Base-by-base conservation (phyloP, 2,888 invertebrate genomes). In the Drosophila formosana region DNA sequence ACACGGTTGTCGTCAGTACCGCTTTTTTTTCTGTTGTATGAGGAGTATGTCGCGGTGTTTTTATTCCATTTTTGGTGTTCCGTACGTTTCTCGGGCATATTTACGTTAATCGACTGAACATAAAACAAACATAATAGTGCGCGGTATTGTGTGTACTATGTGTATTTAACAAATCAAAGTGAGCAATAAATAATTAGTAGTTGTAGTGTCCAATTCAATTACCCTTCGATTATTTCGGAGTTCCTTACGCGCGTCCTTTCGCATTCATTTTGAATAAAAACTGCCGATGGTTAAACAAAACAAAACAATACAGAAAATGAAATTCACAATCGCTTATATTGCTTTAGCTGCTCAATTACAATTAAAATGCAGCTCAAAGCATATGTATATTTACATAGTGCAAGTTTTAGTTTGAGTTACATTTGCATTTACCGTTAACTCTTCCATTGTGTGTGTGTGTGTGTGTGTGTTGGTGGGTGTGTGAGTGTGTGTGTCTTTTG, bases 391-490 rank as follows among this genome's bases (percentile, higher is more conserved):
- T 56, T 45, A 60, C 55, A 65, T 50, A 71, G 49, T 51, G 26
- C 39, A 58, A 55, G 65, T 41, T 68, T 62, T 49, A 66, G 63
- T 71, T 66, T 80, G 50, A 72, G 72, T 66, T 69, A 64, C 67
- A 74, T 72, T 60, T 58, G 52, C 72, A 72, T 82, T 76, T 76
- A 76, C 75, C 75, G 75, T 76, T 43, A 58, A 70, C 57, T 58
- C 7, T 47, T 25, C 37, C 7, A 30, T 13, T 25, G 32, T 62
- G 52, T 47, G 49, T 41, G 26, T 30, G 32, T 53, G 47, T 47
- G 49, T 46, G 11, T 30, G n/a, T n/a, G 9, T 32, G 23, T 23
- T 4, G 46, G 18, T 39, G 37, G 25, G 37, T 13, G 3, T 57
- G 56, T 56, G 56, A 8, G 60, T 37, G 41, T 32, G 41, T 53